Base-by-base conservation (phyloP, 2,888 invertebrate species). In the Eumerus sabulonum region DNA sequence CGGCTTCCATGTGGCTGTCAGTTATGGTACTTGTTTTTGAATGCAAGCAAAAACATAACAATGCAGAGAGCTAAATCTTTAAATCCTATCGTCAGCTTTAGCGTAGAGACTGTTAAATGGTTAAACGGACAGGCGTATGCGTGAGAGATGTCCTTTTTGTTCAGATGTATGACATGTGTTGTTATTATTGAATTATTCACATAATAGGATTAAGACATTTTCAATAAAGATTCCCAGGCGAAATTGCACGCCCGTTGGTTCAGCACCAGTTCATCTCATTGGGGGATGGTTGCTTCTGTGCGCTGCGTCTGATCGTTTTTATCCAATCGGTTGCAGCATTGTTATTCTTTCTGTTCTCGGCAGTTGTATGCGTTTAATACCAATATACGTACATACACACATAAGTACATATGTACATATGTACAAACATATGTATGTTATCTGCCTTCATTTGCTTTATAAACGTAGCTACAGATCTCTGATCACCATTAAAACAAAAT, bases 171-270 rank as follows among this genome's bases (percentile, higher is more conserved):
- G 83, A 87, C 86, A 87, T 87, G 86, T 86, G 86, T 86, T 86
- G 86, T 85, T 86, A 85, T 87, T 86, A 85, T 85, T 86, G 87
- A 86, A 86, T 87, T 87, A 86, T 87, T 85, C 84, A 83, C 84
- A 84, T 86, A 86, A 86, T 86, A 86, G 87, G 86, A 86, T 86
- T 86, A 86, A 85, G 85, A 86, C 84, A 84, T 86, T 86, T 82
- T 85, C 85, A 74, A 74, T 79, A 79, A 68, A 74, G 79, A 64
- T 70, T 74, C 74, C 56, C 50, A 62, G 60, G 74, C 68, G 74
- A 73, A 74, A 79, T 60, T 74, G 68, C 68, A 79, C 56, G 79
- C 68, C 68, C 68, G 73, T 68, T 74, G 79, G 79, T 56, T 79
- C 64, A 64, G 70, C 74, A 79, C 70, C 70, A 74, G 79, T 74